Base-by-base conservation (phyloP, 64 coral and sea anemone genomes). In the Stichodactyla mertensii region DNA sequence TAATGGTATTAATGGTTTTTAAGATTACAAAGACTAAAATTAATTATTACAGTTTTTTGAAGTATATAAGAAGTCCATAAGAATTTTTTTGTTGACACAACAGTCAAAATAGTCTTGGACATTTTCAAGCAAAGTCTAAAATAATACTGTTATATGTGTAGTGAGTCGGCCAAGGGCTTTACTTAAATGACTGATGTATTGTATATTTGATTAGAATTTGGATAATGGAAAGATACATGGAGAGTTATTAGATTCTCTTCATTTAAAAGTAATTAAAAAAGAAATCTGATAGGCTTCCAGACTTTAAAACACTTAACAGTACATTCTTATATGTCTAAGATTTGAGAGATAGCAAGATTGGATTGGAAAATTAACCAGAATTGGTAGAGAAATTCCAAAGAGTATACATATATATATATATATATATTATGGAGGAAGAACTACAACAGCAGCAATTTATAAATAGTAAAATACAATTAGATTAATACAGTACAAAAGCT, bases 41-140 rank as follows among this genome's bases (percentile, higher is more conserved):
- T 45, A 45, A 31, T 45, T 45, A 45, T 45, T 45, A 45, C 3
- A 45, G 0, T 45, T 45, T 45, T 45, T 45, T 45, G 36, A 45
- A 45, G 36, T 45, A 45, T 45, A n/a, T n/a, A n/a, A n/a, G n/a
- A 2, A 45, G 36, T 45, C 36, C 36, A 45, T 45, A 45, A 45
- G 36, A 3, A 45, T 45, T 45, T 45, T 45, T 3, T 45, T 4
- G 36, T 45, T 45, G 36, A 2, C 36, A 45, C 36, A 45, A 45
- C 36, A 45, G 36, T 45, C 36, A 45, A 2, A 2, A 45, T 45
- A 45, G 36, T 74, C 24, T 74, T 74, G n/a, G 12, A 27, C n/a
- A n/a, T 74, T 74, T 74, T 23, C 69, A 74, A 74, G 27, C 69
- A 74, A 31, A 45, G 69, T 74, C 69, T 74, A 74, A 26, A 31